Percentiles rank a stretch among this genome's conserved stretches.
These are phyloP conservation scores for Pluvianellus socialis DNA, from an alignment of 2,113 vertebrate species.

Conservation along the genomic window DNA sequence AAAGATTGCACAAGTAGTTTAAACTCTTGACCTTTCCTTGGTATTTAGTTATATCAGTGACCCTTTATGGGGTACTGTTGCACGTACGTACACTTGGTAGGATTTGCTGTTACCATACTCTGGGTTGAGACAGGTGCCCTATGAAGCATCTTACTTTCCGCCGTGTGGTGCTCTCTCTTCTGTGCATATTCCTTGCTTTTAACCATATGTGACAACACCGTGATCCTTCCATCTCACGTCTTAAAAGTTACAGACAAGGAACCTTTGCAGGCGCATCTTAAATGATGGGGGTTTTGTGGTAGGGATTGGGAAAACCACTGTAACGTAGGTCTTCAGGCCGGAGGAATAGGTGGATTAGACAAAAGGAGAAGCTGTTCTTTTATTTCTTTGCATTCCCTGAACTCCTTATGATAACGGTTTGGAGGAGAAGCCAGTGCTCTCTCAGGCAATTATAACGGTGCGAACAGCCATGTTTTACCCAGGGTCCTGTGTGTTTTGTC, in stretches of 20 bases:
- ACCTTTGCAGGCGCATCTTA: neutral
- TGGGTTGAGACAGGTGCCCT: neutral
- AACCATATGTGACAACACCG: neutral
- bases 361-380: neutral
- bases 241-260: neutral
- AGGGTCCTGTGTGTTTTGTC: neutral
- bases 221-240: neutral
- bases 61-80: neutral
- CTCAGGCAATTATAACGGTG: neutral
- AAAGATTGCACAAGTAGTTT: neutral
- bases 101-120: neutral
- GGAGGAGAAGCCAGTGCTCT: neutral
- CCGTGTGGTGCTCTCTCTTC: neutral
- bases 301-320: neutral
- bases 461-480: neutral
- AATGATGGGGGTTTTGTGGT: neutral
- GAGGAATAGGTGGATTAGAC: neutral
- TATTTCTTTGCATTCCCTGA: neutral
- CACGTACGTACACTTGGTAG: rapidly evolving
- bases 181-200: neutral
- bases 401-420: neutral
- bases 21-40: neutral
- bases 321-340: neutral
- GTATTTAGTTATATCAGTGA: neutral
- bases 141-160: neutral